These are phyloP conservation scores for Xestobium rufovillosum DNA, from an alignment of 2,888 invertebrate genomes.

Conservation along the genomic window DNA sequence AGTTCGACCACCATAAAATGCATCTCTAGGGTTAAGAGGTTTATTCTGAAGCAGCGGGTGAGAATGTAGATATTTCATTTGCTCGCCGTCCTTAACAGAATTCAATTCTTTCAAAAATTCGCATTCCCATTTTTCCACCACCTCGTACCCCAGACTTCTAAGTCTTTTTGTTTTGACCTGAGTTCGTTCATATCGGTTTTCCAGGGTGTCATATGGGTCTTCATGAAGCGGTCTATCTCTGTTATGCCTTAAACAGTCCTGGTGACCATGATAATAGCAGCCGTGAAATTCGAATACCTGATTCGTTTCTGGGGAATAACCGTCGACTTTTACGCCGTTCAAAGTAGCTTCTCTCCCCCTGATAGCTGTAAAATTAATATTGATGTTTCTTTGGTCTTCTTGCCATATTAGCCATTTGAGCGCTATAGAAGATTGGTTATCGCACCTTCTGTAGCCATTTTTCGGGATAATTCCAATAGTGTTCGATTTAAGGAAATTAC, in stretches of 20 bases:
- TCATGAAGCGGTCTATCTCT: constrained; percentile 8
- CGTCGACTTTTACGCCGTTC: constrained; percentile 1
- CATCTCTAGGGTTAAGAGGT: constrained; percentile 18
- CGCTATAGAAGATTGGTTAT: constrained; percentile 26
- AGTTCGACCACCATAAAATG: constrained; percentile 20
- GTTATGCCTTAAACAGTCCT: neutral
- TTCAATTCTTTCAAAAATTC: constrained; percentile 14
- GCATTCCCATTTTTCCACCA: constrained; percentile 21
- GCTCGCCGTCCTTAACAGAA: constrained; percentile 7
- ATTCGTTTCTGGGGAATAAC: neutral
- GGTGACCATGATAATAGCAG: constrained; percentile 2
- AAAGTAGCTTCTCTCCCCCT: constrained; percentile 11
- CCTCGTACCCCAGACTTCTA: constrained; percentile 11
- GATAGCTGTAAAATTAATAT: constrained; percentile 14
- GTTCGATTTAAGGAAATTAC: constrained; percentile 21
- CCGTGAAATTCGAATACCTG: constrained; percentile 20
- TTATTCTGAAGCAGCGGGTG: constrained; percentile 12
- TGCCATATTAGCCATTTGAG: constrained; percentile 19
- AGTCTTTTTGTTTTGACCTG: constrained; percentile 14
- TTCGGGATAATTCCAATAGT: constrained; percentile 23
- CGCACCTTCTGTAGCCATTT: constrained; percentile 25
- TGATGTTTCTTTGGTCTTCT: constrained; percentile 15
- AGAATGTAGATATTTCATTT: constrained; percentile 8
- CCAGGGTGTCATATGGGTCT: constrained; percentile 9
- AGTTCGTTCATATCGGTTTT: constrained; percentile 14